Base-by-base conservation (phyloP, 2,888 invertebrate species). In the Oligia strigilis region DNA sequence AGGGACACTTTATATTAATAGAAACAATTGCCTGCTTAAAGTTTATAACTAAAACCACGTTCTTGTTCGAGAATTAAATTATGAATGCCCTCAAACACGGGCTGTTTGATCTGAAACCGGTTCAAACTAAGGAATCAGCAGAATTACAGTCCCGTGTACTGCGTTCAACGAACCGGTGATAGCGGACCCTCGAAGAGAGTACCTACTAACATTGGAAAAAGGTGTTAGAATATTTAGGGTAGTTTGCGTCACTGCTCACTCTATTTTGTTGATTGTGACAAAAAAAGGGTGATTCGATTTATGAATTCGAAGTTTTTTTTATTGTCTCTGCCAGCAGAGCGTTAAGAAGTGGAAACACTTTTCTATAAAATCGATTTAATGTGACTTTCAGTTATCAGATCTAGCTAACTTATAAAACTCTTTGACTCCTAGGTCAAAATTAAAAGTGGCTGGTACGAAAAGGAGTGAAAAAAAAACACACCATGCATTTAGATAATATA, bases 141-240 rank as follows among this genome's bases (percentile, higher is more conserved):
- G 52, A 80, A 75, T 80, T 79, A 80, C 75, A 83, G 66, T 72
- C 86, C 80, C 79, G 86, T 87, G 83, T 78, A 80, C 69, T 65
- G n/a, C 83, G 86, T 75, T 82, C 84, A 89, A 89, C 88, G 90
- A 90, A 89, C 89, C 84, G 75, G 36, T 70, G 69, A 36, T 55
- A 67, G 62, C 62, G 49, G 64, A 19, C 69, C 65, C 72, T 78
- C 58, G 69, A n/a, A 49, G 74, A 69, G 43, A 77, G 73, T 67
- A 78, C 5, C 40, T 40, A 40, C 75, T 77, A 81, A 74, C 72
- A 72, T 81, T 67, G 77, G 76, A 79, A 85, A 85, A 87, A 72
- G 66, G 80, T 80, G 84, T 70, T 70, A 36, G 72, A 69, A 60
- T 75, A 80, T 80, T 77, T 71, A 65, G 66, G 84, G 73, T 80